These are phyloP conservation scores for Eleutherodactylus coqui DNA, from an alignment of 2,797 vertebrate genomes.

Conservation along the genomic window DNA sequence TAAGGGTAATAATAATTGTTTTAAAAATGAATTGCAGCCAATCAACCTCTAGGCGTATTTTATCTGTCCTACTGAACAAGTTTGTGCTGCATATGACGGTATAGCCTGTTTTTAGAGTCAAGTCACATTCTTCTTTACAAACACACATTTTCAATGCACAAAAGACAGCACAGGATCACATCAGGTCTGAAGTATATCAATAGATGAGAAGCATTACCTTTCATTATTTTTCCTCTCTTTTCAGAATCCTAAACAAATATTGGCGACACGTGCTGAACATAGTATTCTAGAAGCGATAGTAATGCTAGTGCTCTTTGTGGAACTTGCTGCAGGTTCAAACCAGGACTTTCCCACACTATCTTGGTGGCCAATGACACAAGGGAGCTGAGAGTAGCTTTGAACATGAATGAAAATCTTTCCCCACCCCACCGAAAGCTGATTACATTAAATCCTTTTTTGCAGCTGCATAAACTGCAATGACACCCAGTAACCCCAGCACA, in stretches of 20 bases:
- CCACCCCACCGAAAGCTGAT: slow-evolving; percentile 15
- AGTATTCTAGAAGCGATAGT: slow-evolving; percentile 10
- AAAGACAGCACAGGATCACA: slow-evolving; percentile 37
- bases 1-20: neutral
- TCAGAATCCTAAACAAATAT: slow-evolving; percentile 42
- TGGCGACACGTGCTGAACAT: slow-evolving; percentile 29
- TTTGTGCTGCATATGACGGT: neutral
- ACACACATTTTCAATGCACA: slow-evolving; percentile 30
- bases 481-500: slow-evolving; percentile 14
- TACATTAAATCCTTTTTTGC: slow-evolving; percentile 16
- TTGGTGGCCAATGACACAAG: slow-evolving; percentile 41
- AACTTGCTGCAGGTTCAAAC: slow-evolving; percentile 53
- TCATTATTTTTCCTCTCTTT: slow-evolving; percentile 29
- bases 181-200: slow-evolving; percentile 36
- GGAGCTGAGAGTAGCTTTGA: slow-evolving; percentile 43
- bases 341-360: slow-evolving; percentile 49
- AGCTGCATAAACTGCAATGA: slow-evolving; percentile 48
- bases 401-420: slow-evolving; percentile 39
- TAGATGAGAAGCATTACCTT: slow-evolving; percentile 42
- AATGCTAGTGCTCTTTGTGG: slow-evolving; percentile 22
- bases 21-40: neutral
- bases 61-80: neutral
- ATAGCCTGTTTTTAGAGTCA: slow-evolving; percentile 2
- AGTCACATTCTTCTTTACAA: slow-evolving; percentile 33
- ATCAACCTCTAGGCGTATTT: neutral